Conservation (phyloP, 2,888 invertebrate genomes). For the Gymnosoma rotundatum region DNA sequence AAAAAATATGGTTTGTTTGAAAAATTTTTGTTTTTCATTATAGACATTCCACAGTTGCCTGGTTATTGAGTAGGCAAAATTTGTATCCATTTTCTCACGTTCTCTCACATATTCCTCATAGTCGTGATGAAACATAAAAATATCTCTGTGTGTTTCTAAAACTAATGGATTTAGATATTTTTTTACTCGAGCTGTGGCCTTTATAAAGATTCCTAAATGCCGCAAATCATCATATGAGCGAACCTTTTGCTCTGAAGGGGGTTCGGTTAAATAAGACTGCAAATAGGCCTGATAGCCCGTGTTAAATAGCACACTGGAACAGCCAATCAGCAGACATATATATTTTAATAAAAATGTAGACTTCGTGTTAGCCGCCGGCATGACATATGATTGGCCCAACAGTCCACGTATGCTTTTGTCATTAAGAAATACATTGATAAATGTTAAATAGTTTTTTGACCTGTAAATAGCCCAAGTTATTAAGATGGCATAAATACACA, state of each 20-base stretch:
- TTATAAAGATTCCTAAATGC: slow-evolving; percentile 67
- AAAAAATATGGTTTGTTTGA: slow-evolving; percentile 33
- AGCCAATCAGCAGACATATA: slow-evolving; percentile 67
- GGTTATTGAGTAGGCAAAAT: slow-evolving; percentile 55
- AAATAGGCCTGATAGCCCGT: slow-evolving; percentile 74
- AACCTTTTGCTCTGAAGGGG: slow-evolving; percentile 62
- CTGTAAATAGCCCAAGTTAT: slow-evolving; percentile 32
- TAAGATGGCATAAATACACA: slow-evolving; percentile 58
- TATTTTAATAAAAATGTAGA: slow-evolving; percentile 53
- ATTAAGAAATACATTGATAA: slow-evolving; percentile 42
- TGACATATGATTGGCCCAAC: slow-evolving; percentile 73
- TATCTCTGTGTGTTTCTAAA: neutral
- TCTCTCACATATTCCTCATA: too few relatives aligned
- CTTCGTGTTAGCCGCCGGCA: slow-evolving; percentile 33
- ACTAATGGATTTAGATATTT: neutral
- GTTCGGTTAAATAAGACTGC: slow-evolving; percentile 73
- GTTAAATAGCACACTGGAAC: slow-evolving; percentile 71
- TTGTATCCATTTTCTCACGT: too few relatives aligned
- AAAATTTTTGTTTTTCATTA: slow-evolving; percentile 48
- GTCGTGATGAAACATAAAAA: slow-evolving; percentile 5
- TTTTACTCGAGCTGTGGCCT: slow-evolving; percentile 39
- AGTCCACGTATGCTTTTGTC: slow-evolving; percentile 74
- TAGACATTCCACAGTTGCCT: slow-evolving; percentile 46
- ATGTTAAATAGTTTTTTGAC: neutral
- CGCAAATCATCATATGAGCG: slow-evolving; percentile 72